Base-by-base conservation (phyloP, 30 jellyfish, hydroid and myxozoan genomes). In the Catostylus mosaicus region DNA sequence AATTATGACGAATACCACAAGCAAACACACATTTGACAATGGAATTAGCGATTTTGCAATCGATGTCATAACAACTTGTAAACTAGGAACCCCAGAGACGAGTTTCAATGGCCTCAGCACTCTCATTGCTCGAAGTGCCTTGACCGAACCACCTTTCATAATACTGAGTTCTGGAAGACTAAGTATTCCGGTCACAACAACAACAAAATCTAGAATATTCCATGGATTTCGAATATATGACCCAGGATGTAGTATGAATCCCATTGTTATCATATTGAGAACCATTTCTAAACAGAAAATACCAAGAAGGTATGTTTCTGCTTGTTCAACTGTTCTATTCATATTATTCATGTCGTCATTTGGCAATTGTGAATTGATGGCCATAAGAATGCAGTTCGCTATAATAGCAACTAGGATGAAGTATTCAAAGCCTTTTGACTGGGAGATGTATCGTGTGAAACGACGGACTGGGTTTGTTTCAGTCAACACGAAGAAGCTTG, bases 161-260 rank as follows among this genome's bases (percentile, higher is more conserved):
- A 88, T 65, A 27, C 72, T 70, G 10, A 78, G 88, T 40, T 79
- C 68, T 4, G 96, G 96, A 1, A 88, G 62, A 29, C 96, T 83
- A 40, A 87, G 88, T 11, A 87, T 78, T 16, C 96, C 98, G 22
- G 98, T 91, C 0, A 91, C 98, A 29, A 91, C 98, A 10, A 91
- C 98, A 52, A 91, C 90, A 43, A 91, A 91, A 64, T 91, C 98
- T 22, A 91, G 88, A 19, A 91, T 68, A 56, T 91, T 91, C 98
- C 98, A 91, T 29, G 85, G 69, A 36, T 85, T 85, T 46, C 98
- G 87, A 29, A 91, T 76, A 45, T 91, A 91, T 27, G 98, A 91
- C 26, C 98, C 98, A 4, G 98, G 98, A 62, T 91, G 98, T 34
- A 91, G 77, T 1, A 91, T 84, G 78, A 91, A 91, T 3, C 98